Evolutionary conservation across 2,113 vertebrate genomes (phyloP), one percentile per base, ranked within the genome.

Genomic region (Bos indicus): DNA sequence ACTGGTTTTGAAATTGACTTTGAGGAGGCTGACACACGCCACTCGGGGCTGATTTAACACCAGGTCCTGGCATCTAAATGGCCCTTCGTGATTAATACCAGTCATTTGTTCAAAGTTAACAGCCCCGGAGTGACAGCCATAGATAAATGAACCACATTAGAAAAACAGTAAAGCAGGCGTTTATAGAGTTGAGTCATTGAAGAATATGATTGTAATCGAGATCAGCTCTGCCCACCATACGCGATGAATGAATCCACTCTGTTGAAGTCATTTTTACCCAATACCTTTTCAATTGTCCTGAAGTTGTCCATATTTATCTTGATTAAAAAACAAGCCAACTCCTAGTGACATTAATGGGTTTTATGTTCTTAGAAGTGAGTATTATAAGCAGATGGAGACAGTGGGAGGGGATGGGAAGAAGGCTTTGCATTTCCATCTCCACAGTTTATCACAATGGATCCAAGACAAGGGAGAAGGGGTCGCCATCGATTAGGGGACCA

Each of bases 141-240:
- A 98, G 98, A 99, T 99, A 99, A 99, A 99, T 99, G 98, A 98
- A 98, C 98, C 98, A 98, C 98, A 98, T 99, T 98, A 98, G 98
- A 98, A 98, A 98, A 98, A 99, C 98, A 98, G 98, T 98, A 98
- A 98, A 98, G 98, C 98, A 98, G 98, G 98, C 98, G 98, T 99
- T 98, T 98, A 98, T 93, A 97, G 97, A 98, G 98, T 97, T 96
- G 95, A 81, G 95, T 98, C 95, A 62, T 93, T 80, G 95, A 46
- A 97, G 98, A 96, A 84, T 97, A 97, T 93, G 97, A 98, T 95
- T 82, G 95, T 43, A 88, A 96, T 89, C 95, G 88, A 98, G 97
- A 98, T 98, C 92, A 89, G 88, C 82, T 90, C 91, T 97, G 98
- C 98, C 98, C 97, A 94, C 93, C 97, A 98, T 97, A 98, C 94